Evolutionary conservation across 2,888 invertebrate species (phyloP), one percentile per base, ranked within the genome.

Genomic region (Andricus curvator): DNA sequence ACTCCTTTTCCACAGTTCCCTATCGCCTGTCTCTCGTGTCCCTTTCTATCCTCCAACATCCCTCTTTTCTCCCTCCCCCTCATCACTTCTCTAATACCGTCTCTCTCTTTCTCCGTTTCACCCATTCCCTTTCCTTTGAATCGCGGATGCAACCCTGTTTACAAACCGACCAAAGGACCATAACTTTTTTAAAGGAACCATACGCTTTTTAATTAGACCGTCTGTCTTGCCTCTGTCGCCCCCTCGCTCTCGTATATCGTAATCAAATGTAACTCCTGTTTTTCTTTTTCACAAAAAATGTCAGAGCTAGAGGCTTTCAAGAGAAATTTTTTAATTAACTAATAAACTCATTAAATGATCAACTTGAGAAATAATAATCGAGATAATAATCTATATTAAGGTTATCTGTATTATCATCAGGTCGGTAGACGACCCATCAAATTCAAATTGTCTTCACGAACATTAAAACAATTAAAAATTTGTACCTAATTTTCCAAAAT

Each of bases 121-220:
- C 33, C 65, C 82, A 81, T 74, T 82, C 79, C 70, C 83, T 82
- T 83, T 78, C 84, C 84, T 87, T 85, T 85, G 85, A 87, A 86
- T 84, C 82, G 79, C 84, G 84, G 83, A 83, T 85, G 85, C 85
- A 85, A 87, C 85, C 88, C 88, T 90, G 86, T 91, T 91, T 90
- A 89, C 88, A 87, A 90, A 89, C 90, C 88, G 88, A 84, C 88
- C 86, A 90, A 89, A 90, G 88, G 84, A 88, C 86, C 86, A 83
- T 84, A 85, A 85, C 86, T 87, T 86, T 88, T 86, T 84, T 84
- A 82, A 85, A 82, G 81, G 84, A 81, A 84, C 86, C 88, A 86
- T 89, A 85, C 86, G 88, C 86, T 88, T 88, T 89, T 90, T 90
- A 89, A 90, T 91, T 90, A 88, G 87, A 86, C 84, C 60, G 78